A percentile compares a stretch with the other conserved stretches of the same genome.
Evolutionary conservation across 2,113 vertebrate species (phyloP).

Genomic region (Platichthys stellatus): DNA sequence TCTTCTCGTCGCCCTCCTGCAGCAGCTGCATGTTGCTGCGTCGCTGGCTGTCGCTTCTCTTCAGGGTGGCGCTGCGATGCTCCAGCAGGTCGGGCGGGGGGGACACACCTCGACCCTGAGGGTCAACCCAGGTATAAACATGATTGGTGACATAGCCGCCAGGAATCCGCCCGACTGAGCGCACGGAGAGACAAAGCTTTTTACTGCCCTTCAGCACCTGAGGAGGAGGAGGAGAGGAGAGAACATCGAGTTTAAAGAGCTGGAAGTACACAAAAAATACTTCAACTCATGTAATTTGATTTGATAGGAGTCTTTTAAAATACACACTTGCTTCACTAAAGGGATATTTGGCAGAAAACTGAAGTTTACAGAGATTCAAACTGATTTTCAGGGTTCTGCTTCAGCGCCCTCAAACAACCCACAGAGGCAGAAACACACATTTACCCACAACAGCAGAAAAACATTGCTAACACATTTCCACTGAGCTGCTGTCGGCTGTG

Average conservation of each 20-base stretch:
- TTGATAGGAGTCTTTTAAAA: background rate
- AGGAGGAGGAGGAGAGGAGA: constrained; percentile 27
- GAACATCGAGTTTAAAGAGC: background rate
- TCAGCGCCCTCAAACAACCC: too few relatives aligned
- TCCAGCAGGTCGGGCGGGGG: constrained; percentile 87
- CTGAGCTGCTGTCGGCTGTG: constrained; percentile 45
- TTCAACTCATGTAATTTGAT: background rate
- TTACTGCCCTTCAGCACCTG: constrained; percentile 97
- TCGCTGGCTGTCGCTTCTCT: constrained; percentile 83
- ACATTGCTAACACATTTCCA: too few relatives aligned
- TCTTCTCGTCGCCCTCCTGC: constrained; percentile 95
- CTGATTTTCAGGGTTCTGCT: too few relatives aligned
- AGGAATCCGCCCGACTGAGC: constrained; percentile 92
- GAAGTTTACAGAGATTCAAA: constrained; percentile 25
- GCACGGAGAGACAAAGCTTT: constrained; percentile 91
- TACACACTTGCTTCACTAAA: too few relatives aligned
- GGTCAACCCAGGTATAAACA: constrained; percentile 98
- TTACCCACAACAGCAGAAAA: background rate
- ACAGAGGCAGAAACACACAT: too few relatives aligned
- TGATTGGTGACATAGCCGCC: constrained; percentile 97
- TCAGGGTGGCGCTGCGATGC: constrained; percentile 84
- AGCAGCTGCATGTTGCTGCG: constrained; percentile 93
- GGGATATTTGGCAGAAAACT: constrained; percentile 1
- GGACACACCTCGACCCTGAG: constrained; percentile 91
- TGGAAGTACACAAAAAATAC: background rate